Evolutionary conservation across 1,140 invertebrate species (phyloP).

Genomic region (Luehdorfia chinensis): DNA sequence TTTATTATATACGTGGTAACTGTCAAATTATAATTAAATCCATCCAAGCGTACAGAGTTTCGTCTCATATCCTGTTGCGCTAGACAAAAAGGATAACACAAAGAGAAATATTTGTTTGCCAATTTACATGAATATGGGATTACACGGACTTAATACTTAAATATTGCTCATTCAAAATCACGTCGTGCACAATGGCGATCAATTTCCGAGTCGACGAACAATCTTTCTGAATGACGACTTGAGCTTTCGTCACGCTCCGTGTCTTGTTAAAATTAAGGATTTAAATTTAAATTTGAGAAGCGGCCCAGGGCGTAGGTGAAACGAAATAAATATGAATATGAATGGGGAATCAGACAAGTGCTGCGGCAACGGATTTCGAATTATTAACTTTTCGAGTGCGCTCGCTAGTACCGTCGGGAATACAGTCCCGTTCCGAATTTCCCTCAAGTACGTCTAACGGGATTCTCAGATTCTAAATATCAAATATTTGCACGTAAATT

Average conservation of each 20-base stretch:
- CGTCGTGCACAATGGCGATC: conserved; percentile 54
- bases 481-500: conserved; percentile 18
- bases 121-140: conserved; percentile 71
- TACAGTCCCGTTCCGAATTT: conserved; percentile 29
- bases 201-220: conserved; percentile 59
- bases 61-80: conserved; percentile 14
- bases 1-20: conserved; percentile 8
- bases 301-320: conserved; percentile 65
- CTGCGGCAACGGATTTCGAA: conserved; percentile 58
- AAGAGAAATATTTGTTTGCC: conserved; percentile 52
- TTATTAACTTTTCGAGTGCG: conserved; percentile 72
- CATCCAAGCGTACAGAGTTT: conserved; percentile 10
- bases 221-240: conserved; percentile 44
- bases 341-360: conserved; percentile 65
- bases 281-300: conserved; percentile 67
- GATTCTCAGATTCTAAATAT: conserved; percentile 47
- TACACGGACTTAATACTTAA: conserved; percentile 57
- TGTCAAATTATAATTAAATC: conserved; percentile 7
- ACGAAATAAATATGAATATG: conserved; percentile 76
- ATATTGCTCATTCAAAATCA: conserved; percentile 55
- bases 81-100: conserved; percentile 29
- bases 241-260: conserved; percentile 41
- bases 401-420: conserved; percentile 43
- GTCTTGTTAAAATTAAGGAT: conserved; percentile 70
- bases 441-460: conserved; percentile 41